Evolutionary conservation across 2,888 invertebrate genomes (phyloP), one percentile per base, ranked within the genome.

Genomic region (Conus canariensis): DNA sequence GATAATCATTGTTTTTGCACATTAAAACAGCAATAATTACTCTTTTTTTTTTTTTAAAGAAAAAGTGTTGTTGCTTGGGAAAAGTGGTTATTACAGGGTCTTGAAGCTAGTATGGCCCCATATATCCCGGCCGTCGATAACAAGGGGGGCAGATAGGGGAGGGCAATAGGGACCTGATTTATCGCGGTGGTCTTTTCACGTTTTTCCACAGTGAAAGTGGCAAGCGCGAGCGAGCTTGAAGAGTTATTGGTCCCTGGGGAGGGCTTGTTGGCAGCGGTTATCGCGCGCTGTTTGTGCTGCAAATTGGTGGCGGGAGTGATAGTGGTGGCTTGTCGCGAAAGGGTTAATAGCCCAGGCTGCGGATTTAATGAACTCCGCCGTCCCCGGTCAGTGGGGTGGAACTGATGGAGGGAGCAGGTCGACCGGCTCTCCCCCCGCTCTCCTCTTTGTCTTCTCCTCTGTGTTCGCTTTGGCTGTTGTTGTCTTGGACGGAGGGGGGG

Each of bases 211-310:
- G 87, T 74, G 74, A 87, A 87, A 74, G 87, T 87, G 70, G 87
- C 74, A 87, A 70, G 45, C 59, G 58, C 30, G 30, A 74, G 64
- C 87, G 74, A 58, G 56, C 19, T 25, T 74, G 58, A 74, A 87
- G 87, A 87, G 87, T 87, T 87, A 87, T 87, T 87, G 87, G 87
- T 74, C 87, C 58, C 45, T 22, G 74, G 87, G 74, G 87, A 74
- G 74, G 45, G 3, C 58, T 22, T 22, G 70, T 87, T 87, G 87
- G 25, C 87, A 87, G 87, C 74, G 58, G 87, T 87, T 87, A 87
- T 87, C 87, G 87, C 74, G 9, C 19, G 87, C 58, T 74, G 87
- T 74, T 87, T 87, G 87, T 58, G 87, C 87, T 45, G 87, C 87
- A 87, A 87, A 87, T 87, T 87, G 87, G 87, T 87, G 87, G 87